Conservation (phyloP, 2,797 vertebrate species). For the Scyliorhinus canicula region DNA sequence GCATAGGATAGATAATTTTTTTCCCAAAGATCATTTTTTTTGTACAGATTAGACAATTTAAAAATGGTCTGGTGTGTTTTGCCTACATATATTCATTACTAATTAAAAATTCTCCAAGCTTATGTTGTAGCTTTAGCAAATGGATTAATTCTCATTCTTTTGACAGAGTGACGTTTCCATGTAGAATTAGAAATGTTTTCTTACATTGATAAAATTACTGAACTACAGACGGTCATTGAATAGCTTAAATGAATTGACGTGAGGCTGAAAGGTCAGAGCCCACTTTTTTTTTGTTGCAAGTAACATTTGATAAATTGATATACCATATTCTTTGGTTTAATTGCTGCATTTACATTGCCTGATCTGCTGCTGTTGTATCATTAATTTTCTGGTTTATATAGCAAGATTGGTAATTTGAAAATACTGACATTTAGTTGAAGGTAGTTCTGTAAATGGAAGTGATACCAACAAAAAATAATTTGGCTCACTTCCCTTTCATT, state of each 20-base stretch:
- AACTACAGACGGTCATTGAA: constrained; percentile 54
- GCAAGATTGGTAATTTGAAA: constrained; percentile 65
- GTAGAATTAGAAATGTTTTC: constrained; percentile 62
- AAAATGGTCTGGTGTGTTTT: constrained; percentile 71
- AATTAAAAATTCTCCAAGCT: constrained; percentile 69
- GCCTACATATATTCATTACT: constrained; percentile 73
- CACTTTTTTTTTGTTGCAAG: constrained; percentile 46
- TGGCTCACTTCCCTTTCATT: constrained; percentile 67
- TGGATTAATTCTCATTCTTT: constrained; percentile 57
- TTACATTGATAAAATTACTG: constrained; percentile 66
- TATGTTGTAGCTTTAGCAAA: constrained; percentile 78
- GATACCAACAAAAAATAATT: constrained; percentile 59
- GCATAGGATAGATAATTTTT: constrained; percentile 64
- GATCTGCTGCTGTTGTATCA: constrained; percentile 72
- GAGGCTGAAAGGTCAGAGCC: constrained; percentile 51
- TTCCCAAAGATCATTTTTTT: constrained; percentile 66
- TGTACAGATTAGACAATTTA: constrained; percentile 72
- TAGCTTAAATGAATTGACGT: constrained; percentile 36
- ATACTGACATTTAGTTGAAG: constrained; percentile 74
- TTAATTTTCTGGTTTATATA: constrained; percentile 78
- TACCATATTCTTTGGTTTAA: constrained; percentile 58
- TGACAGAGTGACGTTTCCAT: constrained; percentile 67
- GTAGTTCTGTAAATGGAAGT: constrained; percentile 74
- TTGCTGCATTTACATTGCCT: constrained; percentile 68
- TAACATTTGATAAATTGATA: constrained; percentile 67